Evolutionary conservation across 2,888 invertebrate genomes (phyloP).

Genomic region (Drosophila helvetica): DNA sequence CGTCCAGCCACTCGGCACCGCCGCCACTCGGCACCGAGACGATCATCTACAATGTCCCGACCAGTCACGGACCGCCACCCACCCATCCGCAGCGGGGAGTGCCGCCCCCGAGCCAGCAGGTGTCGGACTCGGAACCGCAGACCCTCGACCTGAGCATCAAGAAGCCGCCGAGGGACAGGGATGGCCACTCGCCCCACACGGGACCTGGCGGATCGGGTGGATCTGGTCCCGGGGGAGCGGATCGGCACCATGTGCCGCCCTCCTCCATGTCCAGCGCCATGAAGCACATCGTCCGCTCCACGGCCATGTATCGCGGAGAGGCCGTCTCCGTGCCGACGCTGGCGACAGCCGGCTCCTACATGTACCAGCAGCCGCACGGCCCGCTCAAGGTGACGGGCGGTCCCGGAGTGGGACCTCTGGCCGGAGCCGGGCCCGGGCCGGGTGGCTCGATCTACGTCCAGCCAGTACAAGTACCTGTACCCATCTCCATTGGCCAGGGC

Average conservation of each 20-base stretch:
- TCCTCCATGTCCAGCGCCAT: slow-evolving; percentile 59
- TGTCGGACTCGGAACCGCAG: slow-evolving; percentile 86
- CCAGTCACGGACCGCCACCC: slow-evolving; percentile 84
- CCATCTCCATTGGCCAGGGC: slow-evolving; percentile 80
- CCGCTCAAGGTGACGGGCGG: slow-evolving; percentile 43
- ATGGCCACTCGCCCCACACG: slow-evolving; percentile 81
- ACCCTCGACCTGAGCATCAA: slow-evolving; percentile 91
- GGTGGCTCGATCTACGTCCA: slow-evolving; percentile 84
- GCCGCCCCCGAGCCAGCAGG: slow-evolving; percentile 8
- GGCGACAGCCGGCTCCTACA: slow-evolving; percentile 80
- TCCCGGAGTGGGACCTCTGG: slow-evolving; percentile 4
- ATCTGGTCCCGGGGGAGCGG: slow-evolving; percentile 63
- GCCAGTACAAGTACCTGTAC: slow-evolving; percentile 82
- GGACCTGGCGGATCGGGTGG: slow-evolving; percentile 21
- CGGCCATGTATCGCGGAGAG: slow-evolving; percentile 76
- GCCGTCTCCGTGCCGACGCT: slow-evolving; percentile 52
- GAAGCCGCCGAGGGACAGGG: slow-evolving; percentile 85
- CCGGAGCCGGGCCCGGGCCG: slow-evolving; percentile 38
- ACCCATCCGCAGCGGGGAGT: slow-evolving; percentile 42
- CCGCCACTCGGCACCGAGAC: slow-evolving; percentile 72
- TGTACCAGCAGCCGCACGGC: slow-evolving; percentile 80
- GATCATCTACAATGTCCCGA: slow-evolving; percentile 76
- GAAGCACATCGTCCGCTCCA: slow-evolving; percentile 79
- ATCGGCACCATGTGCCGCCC: slow-evolving; percentile 48
- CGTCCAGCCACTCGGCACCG: slow-evolving; percentile 53